Conservation (phyloP, 2,888 invertebrate species). For the Tenthredo scrophulariae region DNA sequence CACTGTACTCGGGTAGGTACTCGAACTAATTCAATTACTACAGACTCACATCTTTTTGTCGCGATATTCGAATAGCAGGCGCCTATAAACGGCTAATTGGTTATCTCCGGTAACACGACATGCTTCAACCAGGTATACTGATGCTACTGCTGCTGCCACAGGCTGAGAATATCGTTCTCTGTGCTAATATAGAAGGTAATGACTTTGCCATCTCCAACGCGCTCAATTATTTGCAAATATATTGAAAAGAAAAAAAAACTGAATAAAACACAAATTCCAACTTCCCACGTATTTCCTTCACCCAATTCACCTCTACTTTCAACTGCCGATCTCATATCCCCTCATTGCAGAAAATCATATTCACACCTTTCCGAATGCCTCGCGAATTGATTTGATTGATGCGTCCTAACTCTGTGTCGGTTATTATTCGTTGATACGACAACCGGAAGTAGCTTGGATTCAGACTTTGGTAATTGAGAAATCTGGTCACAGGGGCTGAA, state of each 20-base stretch:
- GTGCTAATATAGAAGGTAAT: neutral
- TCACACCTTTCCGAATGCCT: neutral
- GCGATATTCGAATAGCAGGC: conserved; percentile 42
- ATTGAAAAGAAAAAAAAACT: neutral
- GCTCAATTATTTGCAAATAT: neutral
- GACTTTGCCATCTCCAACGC: neutral
- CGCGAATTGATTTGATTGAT: neutral
- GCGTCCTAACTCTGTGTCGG: neutral
- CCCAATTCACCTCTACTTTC: too few relatives aligned
- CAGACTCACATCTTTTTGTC: conserved; percentile 1
- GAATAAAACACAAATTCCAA: neutral
- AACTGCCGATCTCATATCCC: too few relatives aligned
- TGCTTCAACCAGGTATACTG: neutral
- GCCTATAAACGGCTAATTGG: conserved; percentile 47
- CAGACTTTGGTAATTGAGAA: neutral
- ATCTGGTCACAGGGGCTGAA: neutral
- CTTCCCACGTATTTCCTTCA: too few relatives aligned
- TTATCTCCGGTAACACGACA: conserved; percentile 47
- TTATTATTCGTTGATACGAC: conserved; percentile 8
- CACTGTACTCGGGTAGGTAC: neutral
- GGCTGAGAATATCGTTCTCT: neutral
- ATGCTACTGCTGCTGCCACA: neutral
- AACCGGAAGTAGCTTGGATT: neutral
- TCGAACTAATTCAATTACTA: conserved; percentile 49
- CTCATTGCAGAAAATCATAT: neutral